Base-by-base conservation (phyloP, 2,888 invertebrate genomes). In the Drosophila pseudotakahashii region DNA sequence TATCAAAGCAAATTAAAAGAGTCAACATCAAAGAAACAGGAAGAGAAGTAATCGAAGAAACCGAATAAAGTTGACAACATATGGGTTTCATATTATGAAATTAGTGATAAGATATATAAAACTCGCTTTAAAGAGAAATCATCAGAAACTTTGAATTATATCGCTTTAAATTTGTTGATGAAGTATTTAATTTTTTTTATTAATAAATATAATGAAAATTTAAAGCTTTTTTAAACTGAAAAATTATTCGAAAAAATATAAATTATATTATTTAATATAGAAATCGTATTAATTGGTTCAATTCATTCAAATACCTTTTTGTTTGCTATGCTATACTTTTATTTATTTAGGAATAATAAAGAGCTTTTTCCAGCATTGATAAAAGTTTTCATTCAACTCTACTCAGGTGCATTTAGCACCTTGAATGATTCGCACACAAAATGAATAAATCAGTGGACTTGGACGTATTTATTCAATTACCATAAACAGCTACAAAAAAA, bases 401-500 rank as follows among this genome's bases (percentile, higher is more conserved):
- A 26, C 13, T 26, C 36, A 30, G 19, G 37, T 36, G 26, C 13
- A 16, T 36, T 30, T 11, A 32, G 13, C 14, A 16, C 13, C 19
- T 34, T 41, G 32, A 55, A 37, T 19, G 30, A 14, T n/a, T 34
- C 13, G 11, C 16, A 32, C 32, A 44, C 47, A 32, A 30, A 48
- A 48, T 63, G 6, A 19, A 37, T 47, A 41, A 55, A 39, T 30
- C 44, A 44, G 32, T 32, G 60, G 51, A 16, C 30, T 16, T 37
- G 39, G 36, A 41, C 32, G 30, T 30, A 64, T 68, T 36, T 47
- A 52, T 41, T n/a, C 45, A 52, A 51, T 52, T 47, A 34, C 11
- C 45, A 61, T 23, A 26, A 41, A 10, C 10, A 39, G 14, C 3
- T 44, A 16, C 5, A 14, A 5, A 50, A 57, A 10, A 2, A 30